A percentile compares a stretch with the other conserved stretches of the same genome.
Conservation (phyloP, 53 echinoderm and acorn worm species). For the Astropecten irregularis region DNA sequence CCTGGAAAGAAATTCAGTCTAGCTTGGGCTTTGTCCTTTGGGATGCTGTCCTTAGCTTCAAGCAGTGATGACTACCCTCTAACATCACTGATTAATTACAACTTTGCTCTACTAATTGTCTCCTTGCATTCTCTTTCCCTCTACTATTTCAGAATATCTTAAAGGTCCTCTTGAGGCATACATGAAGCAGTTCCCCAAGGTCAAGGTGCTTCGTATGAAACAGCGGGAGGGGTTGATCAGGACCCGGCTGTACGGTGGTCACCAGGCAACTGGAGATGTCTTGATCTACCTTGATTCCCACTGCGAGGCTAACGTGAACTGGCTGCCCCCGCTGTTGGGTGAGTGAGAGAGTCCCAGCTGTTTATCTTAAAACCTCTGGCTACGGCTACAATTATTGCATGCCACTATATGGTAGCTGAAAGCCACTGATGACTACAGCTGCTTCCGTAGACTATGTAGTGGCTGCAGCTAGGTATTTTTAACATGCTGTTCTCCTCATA, state of each 20-base stretch:
- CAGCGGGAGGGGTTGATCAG: conserved; percentile 87
- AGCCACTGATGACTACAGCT: too few species aligned
- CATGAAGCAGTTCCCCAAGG: conserved; percentile 83
- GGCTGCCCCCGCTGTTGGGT: conserved; percentile 97
- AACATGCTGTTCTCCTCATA: too few species aligned
- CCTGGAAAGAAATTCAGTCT: too few species aligned
- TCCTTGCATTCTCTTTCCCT: neutral
- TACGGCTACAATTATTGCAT: neutral
- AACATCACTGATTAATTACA: too few species aligned
- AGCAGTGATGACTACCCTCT: too few species aligned
- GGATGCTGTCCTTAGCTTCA: too few species aligned
- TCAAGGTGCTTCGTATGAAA: conserved; percentile 65
- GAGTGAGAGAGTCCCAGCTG: too few species aligned
- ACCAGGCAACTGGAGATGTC: conserved; percentile 82
- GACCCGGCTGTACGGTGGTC: conserved; percentile 84
- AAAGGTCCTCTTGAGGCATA: conserved; percentile 80
- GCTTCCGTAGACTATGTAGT: too few species aligned
- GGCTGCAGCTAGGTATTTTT: too few species aligned
- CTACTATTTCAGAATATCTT: conserved; percentile 68
- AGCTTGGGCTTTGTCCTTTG: neutral
- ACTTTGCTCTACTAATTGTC: too few species aligned
- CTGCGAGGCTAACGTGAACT: conserved; percentile 92
- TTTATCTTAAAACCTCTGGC: neutral
- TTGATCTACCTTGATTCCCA: conserved; percentile 95
- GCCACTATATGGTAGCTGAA: too few species aligned